These are phyloP conservation scores for Drosophila obscura DNA, from an alignment of 1,140 invertebrate genomes.

Conservation along the genomic window DNA sequence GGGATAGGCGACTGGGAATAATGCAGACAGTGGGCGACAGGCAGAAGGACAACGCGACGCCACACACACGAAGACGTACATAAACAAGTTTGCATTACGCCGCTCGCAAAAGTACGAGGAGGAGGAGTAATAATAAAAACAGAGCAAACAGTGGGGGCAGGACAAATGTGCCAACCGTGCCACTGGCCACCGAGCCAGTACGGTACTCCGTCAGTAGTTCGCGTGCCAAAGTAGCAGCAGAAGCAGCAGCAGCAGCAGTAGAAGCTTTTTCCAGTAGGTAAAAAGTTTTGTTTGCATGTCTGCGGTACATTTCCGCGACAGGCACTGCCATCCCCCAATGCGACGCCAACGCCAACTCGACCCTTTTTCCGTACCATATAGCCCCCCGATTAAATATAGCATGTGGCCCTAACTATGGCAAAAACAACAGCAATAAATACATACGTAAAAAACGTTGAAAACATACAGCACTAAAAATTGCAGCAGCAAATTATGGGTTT, in stretches of 20 bases:
- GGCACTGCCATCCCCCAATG: constrained; percentile 52
- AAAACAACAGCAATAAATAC: constrained; percentile 54
- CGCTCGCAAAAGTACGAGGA: constrained; percentile 41
- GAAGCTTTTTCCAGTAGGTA: constrained; percentile 34
- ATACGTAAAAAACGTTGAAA: constrained; percentile 14
- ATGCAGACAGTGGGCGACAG: constrained; percentile 49
- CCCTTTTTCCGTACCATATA: constrained; percentile 5
- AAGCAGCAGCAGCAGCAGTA: constrained; percentile 12
- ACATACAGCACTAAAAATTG: constrained; percentile 52
- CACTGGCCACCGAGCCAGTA: not conserved
- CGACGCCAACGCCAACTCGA: constrained; percentile 19
- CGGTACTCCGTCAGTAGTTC: constrained; percentile 25
- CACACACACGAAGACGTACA: constrained; percentile 50
- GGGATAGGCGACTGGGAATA: constrained; percentile 21
- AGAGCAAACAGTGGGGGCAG: constrained; percentile 57
- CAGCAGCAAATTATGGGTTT: constrained; percentile 72
- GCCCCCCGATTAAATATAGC: constrained; percentile 22
- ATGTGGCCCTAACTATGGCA: constrained; percentile 36
- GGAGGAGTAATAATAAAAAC: constrained; percentile 73
- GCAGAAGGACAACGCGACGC: constrained; percentile 37
- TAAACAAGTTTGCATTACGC: constrained; percentile 74
- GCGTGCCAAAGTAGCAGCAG: constrained; percentile 48
- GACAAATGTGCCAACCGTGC: no score
- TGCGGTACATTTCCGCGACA: constrained; percentile 80
- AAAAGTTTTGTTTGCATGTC: constrained; percentile 82